Evolutionary conservation across 2,888 invertebrate genomes (phyloP), one percentile per base, ranked within the genome.

Genomic region (Strigamia maritima): DNA sequence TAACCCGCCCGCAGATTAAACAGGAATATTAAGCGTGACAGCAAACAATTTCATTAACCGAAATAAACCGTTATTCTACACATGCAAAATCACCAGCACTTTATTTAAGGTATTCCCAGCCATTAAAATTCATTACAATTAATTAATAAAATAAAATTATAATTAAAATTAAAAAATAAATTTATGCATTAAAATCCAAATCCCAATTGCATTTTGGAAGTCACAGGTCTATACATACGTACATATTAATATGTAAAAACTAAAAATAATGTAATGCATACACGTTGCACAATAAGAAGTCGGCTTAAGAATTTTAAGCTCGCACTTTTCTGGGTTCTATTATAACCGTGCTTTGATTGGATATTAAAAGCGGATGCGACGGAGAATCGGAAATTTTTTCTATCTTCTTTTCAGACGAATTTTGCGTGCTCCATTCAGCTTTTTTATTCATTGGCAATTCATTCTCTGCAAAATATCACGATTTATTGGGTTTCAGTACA

Each of bases 371-470:
- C 44, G 44, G 44, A 44, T 44, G 16, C 44, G 44, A n/a, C 3
- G 19, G 22, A 54, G 54, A 19, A 54, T 54, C 54, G 16, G 54
- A 54, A 19, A 4, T 35, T 35, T 35, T 35, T 35, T 35, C 35
- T 10, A n/a, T 54, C 54, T 54, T 54, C 54, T 1, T 54, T 54
- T 19, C 54, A 6, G 54, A 2, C 19, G 54, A 19, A 54, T 19
- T 19, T 54, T 54, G 54, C 54, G 54, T 19, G 54, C n/a, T 19
- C 54, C 54, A 54, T 54, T 54, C n/a, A 54, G 19, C n/a, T 7
- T 54, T 54, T 54, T 54, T 54, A 54, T 54, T 54, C 54, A 54
- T 54, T 54, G 54, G 54, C 54, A 54, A 54, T 54, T 54, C 54
- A 54, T 54, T 54, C 54, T 54, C 54, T 54, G 54, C 54, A 54